phyloP scores from a whole-genome alignment of 2,797 vertebrate genomes.

The Gouania willdenowi region DNA sequence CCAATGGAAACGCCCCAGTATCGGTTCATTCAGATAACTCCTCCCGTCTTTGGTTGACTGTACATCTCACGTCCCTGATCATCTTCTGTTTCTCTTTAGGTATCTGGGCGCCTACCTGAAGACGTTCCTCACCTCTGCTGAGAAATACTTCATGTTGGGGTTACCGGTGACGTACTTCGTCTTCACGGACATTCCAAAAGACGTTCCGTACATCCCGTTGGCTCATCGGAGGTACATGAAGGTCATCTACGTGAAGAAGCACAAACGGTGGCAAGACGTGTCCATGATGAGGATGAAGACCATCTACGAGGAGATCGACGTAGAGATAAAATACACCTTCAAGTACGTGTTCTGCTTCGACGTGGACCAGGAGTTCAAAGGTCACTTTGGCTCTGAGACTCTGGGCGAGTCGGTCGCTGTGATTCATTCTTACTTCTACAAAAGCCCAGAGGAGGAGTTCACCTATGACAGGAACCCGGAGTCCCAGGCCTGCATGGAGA shows the following conservation, averaged over 20 bases:
- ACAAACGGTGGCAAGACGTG: constrained; percentile 57
- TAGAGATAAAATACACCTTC: constrained; percentile 59
- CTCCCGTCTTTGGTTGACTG: too few relatives aligned
- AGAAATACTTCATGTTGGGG: constrained; percentile 52
- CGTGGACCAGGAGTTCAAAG: constrained; percentile 76
- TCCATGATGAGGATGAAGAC: constrained; percentile 63
- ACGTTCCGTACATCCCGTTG: constrained; percentile 22
- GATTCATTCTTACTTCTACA: constrained; percentile 66
- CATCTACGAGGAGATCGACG: constrained; percentile 64
- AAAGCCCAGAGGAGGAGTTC: constrained; percentile 15
- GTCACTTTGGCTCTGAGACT: constrained; percentile 66
- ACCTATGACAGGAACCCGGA: constrained; percentile 63
- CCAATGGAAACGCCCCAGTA: too few relatives aligned
- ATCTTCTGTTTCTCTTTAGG: too few relatives aligned
- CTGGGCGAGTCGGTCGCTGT: constrained; percentile 66
- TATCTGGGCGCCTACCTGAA: constrained; percentile 53
- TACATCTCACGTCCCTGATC: too few relatives aligned
- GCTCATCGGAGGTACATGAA: constrained; percentile 24
- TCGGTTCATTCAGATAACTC: too few relatives aligned
- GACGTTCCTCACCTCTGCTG: constrained; percentile 44
- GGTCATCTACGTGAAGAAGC: constrained; percentile 21
- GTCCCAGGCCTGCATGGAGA: constrained; percentile 60
- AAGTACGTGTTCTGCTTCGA: constrained; percentile 81
- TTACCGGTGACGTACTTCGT: constrained; percentile 51
- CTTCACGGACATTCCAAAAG: constrained; percentile 47